A percentile compares a stretch with the other conserved stretches of the same genome.
These are phyloP conservation scores for Simalia tracyae DNA, from an alignment of 2,797 vertebrate genomes.

Conservation along the genomic window DNA sequence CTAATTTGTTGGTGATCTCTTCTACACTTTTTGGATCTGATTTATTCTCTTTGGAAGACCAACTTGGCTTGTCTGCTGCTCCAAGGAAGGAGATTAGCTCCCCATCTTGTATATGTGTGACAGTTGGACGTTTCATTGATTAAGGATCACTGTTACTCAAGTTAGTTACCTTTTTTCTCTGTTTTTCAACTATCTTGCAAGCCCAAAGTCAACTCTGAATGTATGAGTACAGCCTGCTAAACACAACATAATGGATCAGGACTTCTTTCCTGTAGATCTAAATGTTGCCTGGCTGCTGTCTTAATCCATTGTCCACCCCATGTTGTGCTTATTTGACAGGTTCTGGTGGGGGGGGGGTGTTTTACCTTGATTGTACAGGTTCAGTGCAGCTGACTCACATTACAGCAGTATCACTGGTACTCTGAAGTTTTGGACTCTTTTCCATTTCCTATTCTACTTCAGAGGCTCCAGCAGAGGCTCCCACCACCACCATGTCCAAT, in stretches of 20 bases:
- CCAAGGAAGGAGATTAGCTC: background rate
- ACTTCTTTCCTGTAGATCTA: background rate
- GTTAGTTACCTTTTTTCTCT: background rate
- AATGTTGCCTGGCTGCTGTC: background rate
- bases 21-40: conserved; percentile 59
- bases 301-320: background rate
- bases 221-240: background rate
- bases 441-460: background rate
- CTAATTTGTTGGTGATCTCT: conserved; percentile 59
- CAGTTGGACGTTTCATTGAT: background rate
- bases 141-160: background rate
- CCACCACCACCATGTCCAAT: background rate
- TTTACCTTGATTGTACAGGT: no score
- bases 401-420: background rate
- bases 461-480: background rate
- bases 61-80: background rate
- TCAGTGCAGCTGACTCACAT: background rate
- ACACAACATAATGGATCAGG: background rate
- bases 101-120: background rate
- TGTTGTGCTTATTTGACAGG: background rate
- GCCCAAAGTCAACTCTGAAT: background rate
- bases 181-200: background rate
- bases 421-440: background rate
- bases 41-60: conserved; percentile 62
- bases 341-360: background rate